Percentiles rank a stretch among this genome's conserved stretches.
These are phyloP conservation scores for Strigamia crassipes DNA, from an alignment of 2,888 invertebrate species.

Conservation along the genomic window DNA sequence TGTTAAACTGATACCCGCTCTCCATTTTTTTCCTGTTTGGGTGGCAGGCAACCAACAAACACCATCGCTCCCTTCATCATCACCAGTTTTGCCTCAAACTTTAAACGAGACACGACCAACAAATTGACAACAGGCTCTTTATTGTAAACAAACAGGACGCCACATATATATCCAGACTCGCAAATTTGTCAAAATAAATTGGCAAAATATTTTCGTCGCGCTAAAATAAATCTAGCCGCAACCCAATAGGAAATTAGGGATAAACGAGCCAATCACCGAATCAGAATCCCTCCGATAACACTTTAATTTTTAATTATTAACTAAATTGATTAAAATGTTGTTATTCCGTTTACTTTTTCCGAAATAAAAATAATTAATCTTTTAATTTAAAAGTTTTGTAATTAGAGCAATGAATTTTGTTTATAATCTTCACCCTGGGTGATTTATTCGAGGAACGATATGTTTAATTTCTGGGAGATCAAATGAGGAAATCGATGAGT, in stretches of 20 bases:
- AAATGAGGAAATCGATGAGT: constrained; percentile 46
- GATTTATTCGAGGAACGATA: constrained; percentile 37
- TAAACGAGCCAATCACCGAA: constrained; percentile 22
- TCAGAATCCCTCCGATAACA: not conserved
- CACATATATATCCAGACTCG: not conserved
- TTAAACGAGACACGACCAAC: constrained; percentile 33
- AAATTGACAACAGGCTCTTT: constrained; percentile 25
- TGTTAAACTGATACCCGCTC: constrained; percentile 45
- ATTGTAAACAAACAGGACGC: constrained; percentile 32
- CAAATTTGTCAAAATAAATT: constrained; percentile 30
- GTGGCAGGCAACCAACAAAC: constrained; percentile 44
- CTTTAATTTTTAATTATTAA: not conserved
- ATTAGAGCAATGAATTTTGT: constrained; percentile 20
- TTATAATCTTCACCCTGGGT: not conserved
- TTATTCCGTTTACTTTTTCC: not conserved
- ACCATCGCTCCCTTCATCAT: constrained; percentile 32
- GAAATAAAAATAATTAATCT: not conserved
- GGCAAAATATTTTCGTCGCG: constrained; percentile 6
- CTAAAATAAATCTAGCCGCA: not conserved
- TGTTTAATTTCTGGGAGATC: constrained; percentile 47
- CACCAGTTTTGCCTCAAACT: constrained; percentile 39
- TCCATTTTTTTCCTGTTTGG: constrained; percentile 41
- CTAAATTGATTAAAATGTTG: not conserved
- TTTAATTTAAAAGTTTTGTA: not conserved
- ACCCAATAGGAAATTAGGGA: not conserved